phyloP scores from a whole-genome alignment of 2,888 invertebrate species.

The Calliopum simillimum region DNA sequence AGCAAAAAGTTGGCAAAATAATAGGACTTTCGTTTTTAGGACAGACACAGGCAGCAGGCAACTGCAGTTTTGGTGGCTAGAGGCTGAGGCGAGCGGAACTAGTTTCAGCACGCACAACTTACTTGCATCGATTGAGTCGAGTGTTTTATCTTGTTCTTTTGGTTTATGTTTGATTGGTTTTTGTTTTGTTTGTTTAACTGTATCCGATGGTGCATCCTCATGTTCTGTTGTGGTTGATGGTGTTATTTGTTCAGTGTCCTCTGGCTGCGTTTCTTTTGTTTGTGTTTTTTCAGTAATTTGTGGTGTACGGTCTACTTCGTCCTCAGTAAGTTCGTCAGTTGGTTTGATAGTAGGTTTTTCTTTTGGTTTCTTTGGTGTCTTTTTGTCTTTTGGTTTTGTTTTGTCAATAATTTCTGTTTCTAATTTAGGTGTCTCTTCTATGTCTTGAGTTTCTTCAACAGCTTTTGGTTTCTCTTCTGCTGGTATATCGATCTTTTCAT shows the following conservation, averaged over 20 bases:
- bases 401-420: conserved; percentile 47
- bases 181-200: conserved; percentile 62
- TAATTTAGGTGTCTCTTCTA: conserved; percentile 59
- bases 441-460: conserved; percentile 52
- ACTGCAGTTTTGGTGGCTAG: conserved; percentile 24
- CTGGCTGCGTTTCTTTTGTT: conserved; percentile 56
- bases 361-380: conserved; percentile 50
- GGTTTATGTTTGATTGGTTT: conserved; percentile 66
- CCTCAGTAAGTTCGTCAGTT: conserved; percentile 49
- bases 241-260: conserved; percentile 68
- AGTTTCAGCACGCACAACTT: conserved; percentile 54
- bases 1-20: conserved; percentile 13
- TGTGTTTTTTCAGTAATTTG: conserved; percentile 29
- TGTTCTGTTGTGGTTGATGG: conserved; percentile 57
- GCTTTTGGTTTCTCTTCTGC: conserved; percentile 55
- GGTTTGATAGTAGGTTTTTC: conserved; percentile 49
- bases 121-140: conserved; percentile 61
- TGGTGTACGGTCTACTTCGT: conserved; percentile 49
- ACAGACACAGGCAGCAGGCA: conserved; percentile 10
- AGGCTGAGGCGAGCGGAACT: conserved; percentile 19
- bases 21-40: neutral
- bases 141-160: conserved; percentile 59
- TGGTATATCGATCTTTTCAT: conserved; percentile 64
- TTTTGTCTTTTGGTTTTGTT: conserved; percentile 40
- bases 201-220: conserved; percentile 63